Evolutionary conservation across 2,113 vertebrate genomes (phyloP), one percentile per base, ranked within the genome.

Genomic region (Cervus canadensis): DNA sequence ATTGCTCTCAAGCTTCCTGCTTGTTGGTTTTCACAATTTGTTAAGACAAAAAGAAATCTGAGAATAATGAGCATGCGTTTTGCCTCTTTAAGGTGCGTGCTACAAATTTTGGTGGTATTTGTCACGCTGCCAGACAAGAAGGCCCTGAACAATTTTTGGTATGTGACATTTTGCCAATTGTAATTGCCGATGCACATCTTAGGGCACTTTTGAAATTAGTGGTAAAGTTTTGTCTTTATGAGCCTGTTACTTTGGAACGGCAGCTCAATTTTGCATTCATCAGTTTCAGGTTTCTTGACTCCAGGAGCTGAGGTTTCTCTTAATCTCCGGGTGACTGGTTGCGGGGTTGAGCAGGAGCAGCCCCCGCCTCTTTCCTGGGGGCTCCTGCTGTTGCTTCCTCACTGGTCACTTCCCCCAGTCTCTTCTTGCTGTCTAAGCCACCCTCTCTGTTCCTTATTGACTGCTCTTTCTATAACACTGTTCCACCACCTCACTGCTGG

Each of bases 101-200:
- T 83, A 99, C 99, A 90, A 99, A 99, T 98, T 99, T 99, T 98
- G 99, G 99, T 92, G 99, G 99, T 96, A 99, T 99, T 98, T 99
- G 99, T 98, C 99, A 99, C 91, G 99, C 99, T 81, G 99, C 99
- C 88, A 99, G 99, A 87, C 99, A 99, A 94, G 99, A 99, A 96
- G 99, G 99, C 94, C 99, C 99, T 91, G 99, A 99, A 98, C 99
- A 99, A 92, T 98, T 99, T 97, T 98, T 99, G 99, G 99, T 99
- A 98, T 92, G 99, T 98, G 97, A 96, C 96, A 56, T 79, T 96
- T 79, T 84, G 85, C 76, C 50, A 7, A 1, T 50, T 15, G 3
- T 95, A 50, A 64, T 81, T 59, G 67, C 88, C 25, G 28, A 74
- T 7, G 30, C 15, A 5, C 45, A 78, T 71, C 67, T 30, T 62